A percentile compares a stretch with the other conserved stretches of the same genome.
Evolutionary conservation across 2,113 vertebrate species (phyloP).

Genomic region (Periophthalmus modestus): DNA sequence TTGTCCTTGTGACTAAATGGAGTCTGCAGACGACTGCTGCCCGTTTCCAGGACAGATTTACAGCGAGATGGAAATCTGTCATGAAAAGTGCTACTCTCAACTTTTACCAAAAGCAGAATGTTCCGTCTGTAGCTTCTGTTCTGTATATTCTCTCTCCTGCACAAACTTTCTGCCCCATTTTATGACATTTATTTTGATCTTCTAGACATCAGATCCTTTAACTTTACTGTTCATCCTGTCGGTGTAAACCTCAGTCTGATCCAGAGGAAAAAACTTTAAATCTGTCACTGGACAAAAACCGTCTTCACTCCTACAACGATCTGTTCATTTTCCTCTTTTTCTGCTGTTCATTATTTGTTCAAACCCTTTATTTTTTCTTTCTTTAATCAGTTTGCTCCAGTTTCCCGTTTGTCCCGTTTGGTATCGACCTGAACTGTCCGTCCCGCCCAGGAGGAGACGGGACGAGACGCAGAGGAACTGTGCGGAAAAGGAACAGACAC

Average conservation of each 20-base stretch:
- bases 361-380: too few relatives aligned
- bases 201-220: neutral
- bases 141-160: neutral
- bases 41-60: conserved; percentile 12
- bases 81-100: conserved; percentile 11
- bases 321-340: too few relatives aligned
- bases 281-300: too few relatives aligned
- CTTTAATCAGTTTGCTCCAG: too few relatives aligned
- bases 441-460: too few relatives aligned
- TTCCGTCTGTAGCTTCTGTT: conserved; percentile 19
- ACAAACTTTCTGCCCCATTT: neutral
- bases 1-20: neutral
- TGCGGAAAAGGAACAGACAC: too few relatives aligned
- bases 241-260: too few relatives aligned
- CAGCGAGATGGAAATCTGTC: conserved; percentile 14
- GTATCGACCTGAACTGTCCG: too few relatives aligned
- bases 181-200: neutral
- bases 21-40: conserved; percentile 6
- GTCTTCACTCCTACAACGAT: too few relatives aligned
- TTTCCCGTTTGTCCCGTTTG: too few relatives aligned
- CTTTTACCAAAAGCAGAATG: conserved; percentile 14
- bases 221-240: neutral
- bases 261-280: too few relatives aligned
- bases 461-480: too few relatives aligned
- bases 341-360: neutral